Base-by-base conservation (phyloP, 2,113 vertebrate species). In the Stomatorhinus ivindoensis region DNA sequence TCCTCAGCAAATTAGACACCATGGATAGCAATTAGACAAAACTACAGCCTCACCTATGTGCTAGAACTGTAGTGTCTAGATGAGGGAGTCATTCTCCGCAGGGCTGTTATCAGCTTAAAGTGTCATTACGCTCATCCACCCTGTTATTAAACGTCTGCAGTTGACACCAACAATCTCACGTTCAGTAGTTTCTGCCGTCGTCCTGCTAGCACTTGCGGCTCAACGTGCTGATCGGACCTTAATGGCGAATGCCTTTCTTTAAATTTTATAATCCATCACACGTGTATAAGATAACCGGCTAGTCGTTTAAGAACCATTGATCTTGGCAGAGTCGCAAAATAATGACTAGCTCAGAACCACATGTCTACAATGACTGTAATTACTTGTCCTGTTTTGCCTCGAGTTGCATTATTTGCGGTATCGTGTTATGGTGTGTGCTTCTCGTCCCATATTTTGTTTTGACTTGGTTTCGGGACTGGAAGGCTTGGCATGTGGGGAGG, bases 1-100 rank as follows among this genome's bases (percentile, higher is more conserved):
- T 61, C 50, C 50, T 87, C 31, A 87, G 17, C 15, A 19, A 19
- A 48, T 84, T 80, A 89, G 85, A 92, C 87, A 94, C 91, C 93
- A 93, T 94, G 91, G 89, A 89, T 87, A 91, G 90, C 93, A 94
- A 95, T 95, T 95, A 95, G 94, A 94, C 90, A 35, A 10, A 93
- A 88, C 93, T 88, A 90, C 89, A 92, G 92, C 87, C 92, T 92
- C 91, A 94, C 94, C 95, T 95, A 94, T 61, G 92, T 94, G 93
- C 94, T 95, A 93, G 95, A 95, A 92, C 86, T 93, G 87, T 84
- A 89, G 90, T 92, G 89, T 92, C 93, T 92, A 89, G 82, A 91
- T 91, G 92, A 93, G 90, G 86, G 93, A 94, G 93, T 92, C 91
- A 89, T 90, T 90, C 92, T 91, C 91, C 88, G 89, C 88, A 88